Conservation (phyloP, 2,113 vertebrate species). For the Tympanuchus pallidicinctus region DNA sequence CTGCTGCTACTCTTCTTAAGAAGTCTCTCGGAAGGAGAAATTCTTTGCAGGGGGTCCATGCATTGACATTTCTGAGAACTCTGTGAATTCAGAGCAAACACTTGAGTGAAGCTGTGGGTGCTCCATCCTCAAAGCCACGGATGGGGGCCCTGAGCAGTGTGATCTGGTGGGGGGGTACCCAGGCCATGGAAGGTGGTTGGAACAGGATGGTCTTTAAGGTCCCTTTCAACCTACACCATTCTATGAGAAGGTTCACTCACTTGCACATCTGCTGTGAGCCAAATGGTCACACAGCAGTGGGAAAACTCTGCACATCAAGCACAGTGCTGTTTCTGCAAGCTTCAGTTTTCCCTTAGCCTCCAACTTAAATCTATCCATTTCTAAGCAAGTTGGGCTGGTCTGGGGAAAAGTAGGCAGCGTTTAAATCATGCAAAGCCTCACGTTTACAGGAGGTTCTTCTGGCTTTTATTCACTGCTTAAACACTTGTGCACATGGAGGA, state of each 20-base stretch:
- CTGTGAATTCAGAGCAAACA: not conserved
- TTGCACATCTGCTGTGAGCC: not conserved
- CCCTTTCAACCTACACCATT: no score
- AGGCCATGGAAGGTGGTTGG: no score
- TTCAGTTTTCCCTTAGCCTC: not conserved
- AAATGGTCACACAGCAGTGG: not conserved
- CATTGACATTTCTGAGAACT: not conserved
- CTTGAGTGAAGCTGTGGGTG: no score
- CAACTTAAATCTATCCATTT: not conserved
- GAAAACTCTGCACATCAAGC: not conserved
- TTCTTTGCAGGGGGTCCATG: accelerated
- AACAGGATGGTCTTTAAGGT: no score
- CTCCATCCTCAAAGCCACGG: no score
- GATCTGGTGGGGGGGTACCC: no score
- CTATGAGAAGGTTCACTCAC: not conserved
- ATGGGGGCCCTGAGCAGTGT: no score
- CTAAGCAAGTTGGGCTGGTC: not conserved
- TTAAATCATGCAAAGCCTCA: not conserved
- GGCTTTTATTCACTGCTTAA: not conserved
- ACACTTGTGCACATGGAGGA: accelerated
- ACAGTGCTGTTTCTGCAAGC: not conserved
- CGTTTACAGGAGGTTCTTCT: not conserved
- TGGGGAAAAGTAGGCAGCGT: not conserved
- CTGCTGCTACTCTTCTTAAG: not conserved
- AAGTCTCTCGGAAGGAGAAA: accelerated